Base-by-base conservation (phyloP, 2,888 invertebrate species). In the Rhamnusium bicolor region DNA sequence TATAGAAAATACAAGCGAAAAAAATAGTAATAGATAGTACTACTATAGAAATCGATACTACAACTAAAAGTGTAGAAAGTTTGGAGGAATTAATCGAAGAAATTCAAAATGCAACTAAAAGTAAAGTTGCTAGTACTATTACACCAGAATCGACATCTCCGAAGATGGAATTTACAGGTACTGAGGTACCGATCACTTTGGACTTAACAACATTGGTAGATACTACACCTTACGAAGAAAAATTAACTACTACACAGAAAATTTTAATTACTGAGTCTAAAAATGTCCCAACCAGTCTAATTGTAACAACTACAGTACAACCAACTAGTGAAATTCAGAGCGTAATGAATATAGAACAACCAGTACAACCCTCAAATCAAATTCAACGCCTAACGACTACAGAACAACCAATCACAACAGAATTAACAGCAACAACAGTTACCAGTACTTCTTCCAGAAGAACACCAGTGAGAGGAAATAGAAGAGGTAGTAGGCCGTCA, bases 401-500 rank as follows among this genome's bases (percentile, higher is more conserved):
- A 67, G 40, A 67, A 12, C 12, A 24, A n/a, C 60, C 73, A 2
- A 10, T 69, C 27, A 58, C 32, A 14, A 58, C 58, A 27, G 58
- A 58, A 29, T 19, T 2, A 27, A 24, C 18, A 24, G 8, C 29
- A 18, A n/a, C 68, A 47, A 47, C 10, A 19, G 10, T 14, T 18
- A 29, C 18, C 3, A n/a, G 2, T n/a, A 60, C 46, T n/a, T 51
- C 46, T 61, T 53, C 60, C 1, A 14, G 32, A 53, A 16, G 12
- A 10, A 47, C 54, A 58, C 10, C 58, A 16, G 27, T 7, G 2
- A 24, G 27, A 12, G 46, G 54, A 61, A 49, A 12, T 19, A 73
- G 56, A 32, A 54, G 72, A 54, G 56, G 69, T 29, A 66, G 71
- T 1, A 53, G 67, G 12, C 68, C 58, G 53, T 56, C 65, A n/a